Conservation (phyloP, 1,140 invertebrate genomes). For the Dolichoris vasculosae region DNA sequence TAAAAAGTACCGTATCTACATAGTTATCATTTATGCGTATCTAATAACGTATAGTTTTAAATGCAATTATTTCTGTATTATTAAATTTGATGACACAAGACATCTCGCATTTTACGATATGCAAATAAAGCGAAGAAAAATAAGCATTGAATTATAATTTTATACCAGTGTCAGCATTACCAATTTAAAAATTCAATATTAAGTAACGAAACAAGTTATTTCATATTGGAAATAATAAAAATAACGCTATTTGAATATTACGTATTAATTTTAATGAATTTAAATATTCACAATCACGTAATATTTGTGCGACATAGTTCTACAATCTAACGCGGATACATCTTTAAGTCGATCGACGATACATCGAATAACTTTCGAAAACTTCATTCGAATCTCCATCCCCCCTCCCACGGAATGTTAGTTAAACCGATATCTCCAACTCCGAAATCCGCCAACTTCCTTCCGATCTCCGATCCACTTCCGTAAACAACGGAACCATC, state of each 20-base stretch:
- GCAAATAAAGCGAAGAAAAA: neutral
- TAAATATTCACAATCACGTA: neutral
- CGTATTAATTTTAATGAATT: no score
- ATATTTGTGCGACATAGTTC: neutral
- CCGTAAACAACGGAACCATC: neutral
- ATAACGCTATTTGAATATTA: neutral
- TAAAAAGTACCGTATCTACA: no score
- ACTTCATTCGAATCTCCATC: no score
- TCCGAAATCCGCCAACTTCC: no score
- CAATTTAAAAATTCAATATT: neutral
- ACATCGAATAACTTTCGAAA: no score
- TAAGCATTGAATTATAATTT: neutral
- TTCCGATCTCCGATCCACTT: neutral
- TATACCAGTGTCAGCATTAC: neutral
- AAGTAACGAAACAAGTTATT: neutral
- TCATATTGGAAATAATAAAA: neutral
- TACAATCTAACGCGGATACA: no score
- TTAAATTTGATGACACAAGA: neutral
- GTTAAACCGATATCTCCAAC: no score
- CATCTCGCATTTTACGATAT: neutral
- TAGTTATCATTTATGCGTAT: no score
- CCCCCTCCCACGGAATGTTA: no score
- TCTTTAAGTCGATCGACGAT: no score
- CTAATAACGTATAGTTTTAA: no score
- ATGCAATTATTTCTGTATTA: neutral